phyloP scores from a whole-genome alignment of 2,888 invertebrate genomes.

The Limnephilus rhombicus region DNA sequence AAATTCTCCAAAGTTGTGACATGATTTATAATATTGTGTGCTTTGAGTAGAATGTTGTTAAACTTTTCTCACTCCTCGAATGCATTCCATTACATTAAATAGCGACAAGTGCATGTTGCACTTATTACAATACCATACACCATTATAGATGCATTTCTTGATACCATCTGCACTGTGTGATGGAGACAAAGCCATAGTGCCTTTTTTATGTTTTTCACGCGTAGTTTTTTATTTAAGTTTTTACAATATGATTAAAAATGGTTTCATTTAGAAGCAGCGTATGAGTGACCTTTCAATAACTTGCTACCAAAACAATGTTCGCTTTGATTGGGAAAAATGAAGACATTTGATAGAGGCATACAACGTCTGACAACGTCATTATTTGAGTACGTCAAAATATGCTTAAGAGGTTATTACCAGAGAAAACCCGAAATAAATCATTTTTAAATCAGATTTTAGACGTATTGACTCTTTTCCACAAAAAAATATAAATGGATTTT shows the following conservation, averaged over 20 bases:
- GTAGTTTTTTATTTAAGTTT: background rate
- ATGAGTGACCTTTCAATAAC: background rate
- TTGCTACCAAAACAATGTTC: no score
- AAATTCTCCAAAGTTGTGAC: background rate
- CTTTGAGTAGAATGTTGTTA: background rate
- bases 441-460: no score
- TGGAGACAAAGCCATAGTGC: no score
- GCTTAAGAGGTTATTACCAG: no score
- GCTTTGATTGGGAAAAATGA: no score
- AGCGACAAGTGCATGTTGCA: background rate
- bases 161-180: background rate
- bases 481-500: no score
- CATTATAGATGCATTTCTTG: background rate
- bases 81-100: background rate
- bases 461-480: no score
- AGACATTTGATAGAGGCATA: no score
- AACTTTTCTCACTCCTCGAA: background rate
- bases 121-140: background rate
- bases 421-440: no score
- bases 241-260: background rate
- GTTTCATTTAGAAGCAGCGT: background rate
- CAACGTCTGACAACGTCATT: no score
- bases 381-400: no score
- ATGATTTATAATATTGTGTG: background rate
- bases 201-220: no score